These are phyloP conservation scores for Naja naja DNA, from an alignment of 2,113 vertebrate species.

Conservation along the genomic window DNA sequence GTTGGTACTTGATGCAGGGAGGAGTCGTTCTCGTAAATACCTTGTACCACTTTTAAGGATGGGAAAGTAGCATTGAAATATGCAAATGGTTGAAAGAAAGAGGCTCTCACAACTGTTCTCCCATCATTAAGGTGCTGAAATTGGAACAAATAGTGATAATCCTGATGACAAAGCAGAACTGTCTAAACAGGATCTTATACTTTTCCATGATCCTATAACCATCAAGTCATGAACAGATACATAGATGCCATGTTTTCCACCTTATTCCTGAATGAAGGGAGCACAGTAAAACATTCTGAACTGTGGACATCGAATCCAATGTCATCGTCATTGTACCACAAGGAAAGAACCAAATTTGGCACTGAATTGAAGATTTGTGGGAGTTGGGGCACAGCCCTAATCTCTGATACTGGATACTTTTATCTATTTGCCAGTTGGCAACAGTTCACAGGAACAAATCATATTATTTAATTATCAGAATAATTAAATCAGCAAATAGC, in stretches of 20 bases:
- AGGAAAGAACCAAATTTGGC: background rate
- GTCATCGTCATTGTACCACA: background rate
- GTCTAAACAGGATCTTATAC: background rate
- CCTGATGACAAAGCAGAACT: background rate
- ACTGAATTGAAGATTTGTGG: background rate
- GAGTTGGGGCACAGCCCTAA: background rate
- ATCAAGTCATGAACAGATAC: background rate
- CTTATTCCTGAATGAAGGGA: background rate
- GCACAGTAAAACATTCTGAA: background rate
- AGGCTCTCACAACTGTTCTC: background rate
- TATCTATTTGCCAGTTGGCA: conserved; percentile 3
- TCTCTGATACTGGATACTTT: background rate
- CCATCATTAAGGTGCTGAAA: background rate
- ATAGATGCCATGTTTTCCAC: background rate
- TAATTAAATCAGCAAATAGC: no score
- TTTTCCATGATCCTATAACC: background rate
- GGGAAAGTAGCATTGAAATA: background rate
- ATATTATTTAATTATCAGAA: background rate
- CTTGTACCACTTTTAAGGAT: background rate
- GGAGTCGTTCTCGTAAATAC: no score
- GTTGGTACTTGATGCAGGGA: no score
- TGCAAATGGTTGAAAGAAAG: background rate
- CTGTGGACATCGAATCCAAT: background rate
- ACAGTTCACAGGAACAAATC: background rate
- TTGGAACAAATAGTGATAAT: background rate